Percentiles rank a stretch among this genome's conserved stretches.
phyloP scores from a whole-genome alignment of 2,888 invertebrate species.

The Euzophera pinguis region DNA sequence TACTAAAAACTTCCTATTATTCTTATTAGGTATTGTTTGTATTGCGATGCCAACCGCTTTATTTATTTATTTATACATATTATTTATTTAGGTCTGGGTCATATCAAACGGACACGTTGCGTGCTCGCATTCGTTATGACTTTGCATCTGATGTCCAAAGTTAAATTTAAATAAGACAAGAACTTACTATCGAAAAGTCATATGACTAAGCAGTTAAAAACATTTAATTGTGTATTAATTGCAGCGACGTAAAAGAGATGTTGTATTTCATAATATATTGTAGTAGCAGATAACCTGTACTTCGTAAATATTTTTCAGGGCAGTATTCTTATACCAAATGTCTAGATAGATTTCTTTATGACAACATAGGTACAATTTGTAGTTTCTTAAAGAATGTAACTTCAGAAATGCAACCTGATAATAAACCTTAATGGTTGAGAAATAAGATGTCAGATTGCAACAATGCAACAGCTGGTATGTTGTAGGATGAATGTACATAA shows the following conservation, averaged over 20 bases:
- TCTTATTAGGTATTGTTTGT: too few species aligned
- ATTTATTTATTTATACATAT: neutral
- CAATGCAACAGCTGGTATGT: constrained; percentile 10
- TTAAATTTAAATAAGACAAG: neutral
- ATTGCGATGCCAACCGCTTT: too few species aligned
- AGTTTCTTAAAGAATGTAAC: constrained; percentile 24
- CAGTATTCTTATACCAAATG: constrained; percentile 75
- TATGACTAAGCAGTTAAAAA: neutral
- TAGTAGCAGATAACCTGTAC: neutral
- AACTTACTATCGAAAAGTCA: neutral
- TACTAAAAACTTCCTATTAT: too few species aligned
- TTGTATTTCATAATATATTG: constrained; percentile 1
- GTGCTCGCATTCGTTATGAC: neutral
- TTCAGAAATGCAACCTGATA: constrained; percentile 25
- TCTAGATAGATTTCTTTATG: constrained; percentile 54
- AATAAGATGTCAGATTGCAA: constrained; percentile 3
- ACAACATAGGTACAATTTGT: constrained; percentile 37
- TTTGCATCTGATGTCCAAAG: neutral
- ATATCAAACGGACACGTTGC: neutral
- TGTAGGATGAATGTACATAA: constrained; percentile 10
- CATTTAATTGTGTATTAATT: neutral
- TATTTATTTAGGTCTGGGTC: neutral
- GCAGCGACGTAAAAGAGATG: neutral
- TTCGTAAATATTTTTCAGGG: constrained; percentile 41
- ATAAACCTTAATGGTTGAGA: neutral